Evolutionary conservation across 2,888 invertebrate species (phyloP), one percentile per base, ranked within the genome.

Genomic region (Drosophila nr. medialis): DNA sequence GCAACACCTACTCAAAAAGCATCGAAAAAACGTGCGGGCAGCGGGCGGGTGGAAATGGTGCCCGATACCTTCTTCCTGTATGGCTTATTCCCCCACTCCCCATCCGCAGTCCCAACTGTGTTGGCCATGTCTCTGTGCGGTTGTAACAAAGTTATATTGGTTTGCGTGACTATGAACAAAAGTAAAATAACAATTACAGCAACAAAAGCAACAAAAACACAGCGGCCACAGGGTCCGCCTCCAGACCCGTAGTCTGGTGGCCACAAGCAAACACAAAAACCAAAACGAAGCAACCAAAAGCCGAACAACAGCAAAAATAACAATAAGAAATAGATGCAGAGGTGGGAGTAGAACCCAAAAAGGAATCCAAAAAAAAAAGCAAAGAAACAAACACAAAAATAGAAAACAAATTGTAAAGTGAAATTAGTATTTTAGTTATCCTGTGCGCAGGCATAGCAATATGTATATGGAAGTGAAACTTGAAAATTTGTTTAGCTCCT

Each of bases 371-470:
- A 18, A 61, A 30, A 58, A 45, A 10, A 61, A 30, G n/a, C 48
- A 40, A 11, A 29, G 32, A 49, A 59, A 24, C 27, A 36, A 4
- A 21, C 18, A 48, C 67, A 71, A 73, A 83, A 83, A 81, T 75
- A 63, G 72, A 83, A 83, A 88, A 86, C 83, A 86, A 86, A 88
- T 86, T 85, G 80, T 88, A 86, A 86, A 86, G 86, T 88, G 86
- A 86, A 89, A 89, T 86, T 89, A 89, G 86, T 86, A 86, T 89
- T 89, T 89, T 86, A 89, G 86, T 85, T 89, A 86, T 86, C 85
- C 86, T 83, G 80, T 75, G 83, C 78, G 62, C 75, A 86, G 81
- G 70, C 79, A 81, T 59, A 81, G 66, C 54, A 72, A 58, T 74
- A 64, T 51, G 69, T 64, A 64, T 34, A 48, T 49, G 24, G 7